phyloP scores from a whole-genome alignment of 2,888 invertebrate species.

The Galerucella nymphaeae region DNA sequence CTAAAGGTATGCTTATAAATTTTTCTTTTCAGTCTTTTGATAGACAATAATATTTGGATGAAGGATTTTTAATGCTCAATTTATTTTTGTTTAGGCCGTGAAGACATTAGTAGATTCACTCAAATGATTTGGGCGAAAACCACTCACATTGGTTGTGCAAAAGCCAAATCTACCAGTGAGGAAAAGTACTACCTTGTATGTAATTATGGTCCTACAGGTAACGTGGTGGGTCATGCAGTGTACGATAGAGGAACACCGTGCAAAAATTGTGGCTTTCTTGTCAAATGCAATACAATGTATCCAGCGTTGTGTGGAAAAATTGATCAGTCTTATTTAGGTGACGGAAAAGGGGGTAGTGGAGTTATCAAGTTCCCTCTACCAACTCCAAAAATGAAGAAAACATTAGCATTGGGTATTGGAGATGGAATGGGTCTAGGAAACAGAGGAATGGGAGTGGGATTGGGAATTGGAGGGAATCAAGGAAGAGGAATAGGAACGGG shows the following conservation, averaged over 20 bases:
- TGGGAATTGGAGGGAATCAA: background rate
- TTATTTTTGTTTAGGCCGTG: constrained; percentile 12
- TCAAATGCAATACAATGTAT: constrained; percentile 15
- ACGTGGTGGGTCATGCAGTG: background rate
- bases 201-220: constrained; percentile 21
- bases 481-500: no score
- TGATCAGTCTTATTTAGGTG: constrained; percentile 14
- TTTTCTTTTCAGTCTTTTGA: no score
- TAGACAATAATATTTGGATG: no score
- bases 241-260: constrained; percentile 17
- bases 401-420: background rate
- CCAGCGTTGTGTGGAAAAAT: constrained; percentile 23
- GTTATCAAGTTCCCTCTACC: background rate
- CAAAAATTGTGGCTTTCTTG: constrained; percentile 1
- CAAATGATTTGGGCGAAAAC: constrained; percentile 25
- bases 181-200: constrained; percentile 20
- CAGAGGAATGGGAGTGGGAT: background rate
- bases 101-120: constrained; percentile 8
- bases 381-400: background rate
- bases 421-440: constrained; percentile 4
- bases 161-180: constrained; percentile 15
- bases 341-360: constrained; percentile 6
- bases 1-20: constrained; percentile 18
- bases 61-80: no score
- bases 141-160: constrained; percentile 29